Base-by-base conservation (phyloP, 2,888 invertebrate genomes). In the Eumacrocentrus americanus region DNA sequence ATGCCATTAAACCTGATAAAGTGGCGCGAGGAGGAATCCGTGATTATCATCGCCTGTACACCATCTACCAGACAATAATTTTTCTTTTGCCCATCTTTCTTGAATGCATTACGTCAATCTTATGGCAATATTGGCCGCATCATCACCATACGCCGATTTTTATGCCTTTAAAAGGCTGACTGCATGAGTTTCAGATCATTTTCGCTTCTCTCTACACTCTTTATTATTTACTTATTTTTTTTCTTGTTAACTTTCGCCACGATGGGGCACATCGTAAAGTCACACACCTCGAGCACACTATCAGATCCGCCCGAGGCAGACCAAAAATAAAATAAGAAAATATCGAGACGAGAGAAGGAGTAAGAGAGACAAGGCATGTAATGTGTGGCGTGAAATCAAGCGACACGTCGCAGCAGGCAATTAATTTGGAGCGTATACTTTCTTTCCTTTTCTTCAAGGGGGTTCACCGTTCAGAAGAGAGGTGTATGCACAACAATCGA, bases 141-240 rank as follows among this genome's bases (percentile, higher is more conserved):
- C 53, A 25, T 42, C 18, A 7, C 12, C 37, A 37, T 20, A 11
- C 18, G 42, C 11, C 11, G 20, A 22, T 20, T 22, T 25, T 46
- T 46, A 14, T 60, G 42, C 35, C 55, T 48, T 58, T 55, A 60
- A 55, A 60, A 60, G 55, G 60, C 22, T 37, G 16, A 50, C 42
- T 23, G 23, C 50, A 53, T 6, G 11, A 42, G 9, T 23, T 22
- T 37, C 35, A 51, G 4, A 12, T 42, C 12, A 11, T 51, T 35
- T 29, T 40, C 35, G 23, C 14, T 23, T 48, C 42, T 16, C 38
- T 47, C 38, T 54, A 38, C 12, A 23, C 35, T 37, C 20, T 14
- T 37, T 25, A 23, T 52, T 52, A 51, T 44, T 46, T 35, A 52
- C 25, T 37, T 22, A 16, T 34, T 37, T 44, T 38, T 46, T 23